These are phyloP conservation scores for Andrena marginata DNA, from an alignment of 2,888 invertebrate species.

Conservation along the genomic window DNA sequence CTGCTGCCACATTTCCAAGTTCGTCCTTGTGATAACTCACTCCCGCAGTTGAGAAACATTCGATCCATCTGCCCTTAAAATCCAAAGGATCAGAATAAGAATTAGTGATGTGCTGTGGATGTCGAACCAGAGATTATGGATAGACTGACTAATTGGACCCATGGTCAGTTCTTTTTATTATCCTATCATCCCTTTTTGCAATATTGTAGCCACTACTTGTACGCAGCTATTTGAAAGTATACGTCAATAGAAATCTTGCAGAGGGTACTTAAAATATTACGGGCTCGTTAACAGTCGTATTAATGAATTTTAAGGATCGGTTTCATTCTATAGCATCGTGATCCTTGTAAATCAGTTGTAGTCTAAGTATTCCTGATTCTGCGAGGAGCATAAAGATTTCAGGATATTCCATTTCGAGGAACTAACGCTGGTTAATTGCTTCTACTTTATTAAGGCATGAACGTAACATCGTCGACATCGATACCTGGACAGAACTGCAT, in stretches of 20 bases:
- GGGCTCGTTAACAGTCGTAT: not conserved
- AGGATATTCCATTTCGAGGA: not conserved
- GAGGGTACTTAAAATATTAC: not conserved
- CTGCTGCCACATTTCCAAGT: slow-evolving; percentile 77
- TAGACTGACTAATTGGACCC: slow-evolving; percentile 79
- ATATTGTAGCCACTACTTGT: not conserved
- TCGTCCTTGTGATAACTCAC: slow-evolving; percentile 63
- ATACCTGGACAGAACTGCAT: slow-evolving; percentile 76
- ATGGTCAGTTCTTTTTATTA: slow-evolving; percentile 75
- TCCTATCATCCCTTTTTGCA: not conserved
- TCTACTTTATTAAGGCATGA: slow-evolving; percentile 70
- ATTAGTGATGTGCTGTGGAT: slow-evolving; percentile 81
- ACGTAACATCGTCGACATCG: slow-evolving; percentile 69
- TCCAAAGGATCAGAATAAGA: slow-evolving; percentile 53
- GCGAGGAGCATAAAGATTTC: not conserved
- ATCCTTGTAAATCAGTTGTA: too few species aligned
- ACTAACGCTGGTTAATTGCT: not conserved
- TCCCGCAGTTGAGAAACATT: slow-evolving; percentile 48
- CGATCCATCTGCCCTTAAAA: slow-evolving; percentile 3
- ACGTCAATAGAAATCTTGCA: not conserved
- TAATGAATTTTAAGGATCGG: too few species aligned
- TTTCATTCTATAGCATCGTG: too few species aligned
- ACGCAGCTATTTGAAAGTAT: not conserved
- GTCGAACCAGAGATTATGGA: slow-evolving; percentile 81
- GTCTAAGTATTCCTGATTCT: not conserved